These are phyloP conservation scores for Hydrocynus forskahlii DNA, from an alignment of 2,797 vertebrate species.

Conservation along the genomic window DNA sequence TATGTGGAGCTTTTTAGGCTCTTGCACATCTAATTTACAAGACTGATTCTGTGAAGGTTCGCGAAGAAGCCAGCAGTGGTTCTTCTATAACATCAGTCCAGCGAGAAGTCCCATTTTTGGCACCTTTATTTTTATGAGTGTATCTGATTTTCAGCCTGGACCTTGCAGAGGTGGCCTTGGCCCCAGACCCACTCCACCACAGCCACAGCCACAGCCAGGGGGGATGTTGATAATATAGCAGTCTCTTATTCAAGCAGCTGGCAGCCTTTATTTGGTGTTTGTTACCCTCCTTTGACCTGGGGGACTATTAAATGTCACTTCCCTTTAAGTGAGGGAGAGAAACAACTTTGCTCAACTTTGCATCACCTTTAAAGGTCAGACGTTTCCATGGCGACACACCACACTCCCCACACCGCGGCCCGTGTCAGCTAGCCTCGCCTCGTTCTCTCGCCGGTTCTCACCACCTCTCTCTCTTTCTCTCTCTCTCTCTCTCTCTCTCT, in stretches of 20 bases:
- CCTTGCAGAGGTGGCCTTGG: slow-evolving; percentile 52
- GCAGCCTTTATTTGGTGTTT: slow-evolving; percentile 79
- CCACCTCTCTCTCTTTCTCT: slow-evolving; percentile 13
- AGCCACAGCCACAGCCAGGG: slow-evolving; percentile 48
- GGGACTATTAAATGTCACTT: slow-evolving; percentile 83
- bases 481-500: slow-evolving; percentile 7
- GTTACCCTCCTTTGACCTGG: slow-evolving; percentile 78
- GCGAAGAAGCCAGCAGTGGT: neutral
- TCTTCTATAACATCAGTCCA: neutral
- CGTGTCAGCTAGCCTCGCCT: slow-evolving; percentile 42
- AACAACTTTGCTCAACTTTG: slow-evolving; percentile 79
- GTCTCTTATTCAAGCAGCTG: slow-evolving; percentile 68
- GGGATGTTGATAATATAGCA: slow-evolving; percentile 62
- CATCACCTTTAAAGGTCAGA: slow-evolving; percentile 79
- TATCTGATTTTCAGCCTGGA: slow-evolving; percentile 22
- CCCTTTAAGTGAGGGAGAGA: slow-evolving; percentile 78
- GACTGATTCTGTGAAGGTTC: neutral
- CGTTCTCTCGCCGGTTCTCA: slow-evolving; percentile 30
- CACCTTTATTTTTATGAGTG: neutral
- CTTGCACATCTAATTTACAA: neutral
- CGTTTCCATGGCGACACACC: slow-evolving; percentile 66
- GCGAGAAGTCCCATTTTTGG: neutral
- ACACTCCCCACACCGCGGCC: slow-evolving; percentile 16
- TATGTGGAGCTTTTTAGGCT: neutral
- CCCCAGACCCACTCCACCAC: slow-evolving; percentile 30